These are phyloP conservation scores for Homarus gammarus DNA, from an alignment of 2,888 invertebrate genomes.

Conservation along the genomic window DNA sequence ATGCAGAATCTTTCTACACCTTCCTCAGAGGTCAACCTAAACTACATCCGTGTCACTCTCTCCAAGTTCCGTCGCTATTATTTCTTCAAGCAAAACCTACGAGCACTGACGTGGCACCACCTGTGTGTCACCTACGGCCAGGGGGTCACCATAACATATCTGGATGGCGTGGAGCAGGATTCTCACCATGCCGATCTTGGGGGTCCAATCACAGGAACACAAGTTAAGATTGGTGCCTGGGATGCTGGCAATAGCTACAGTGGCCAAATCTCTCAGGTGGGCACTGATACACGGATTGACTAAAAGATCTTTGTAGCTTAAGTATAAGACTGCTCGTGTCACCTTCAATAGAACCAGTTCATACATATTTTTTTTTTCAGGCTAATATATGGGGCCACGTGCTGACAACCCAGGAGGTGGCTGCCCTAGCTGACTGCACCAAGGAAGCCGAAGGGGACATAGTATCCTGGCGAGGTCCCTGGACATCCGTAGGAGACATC, in stretches of 20 bases:
- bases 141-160: slow-evolving; percentile 58
- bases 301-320: not conserved
- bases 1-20: too few relatives aligned
- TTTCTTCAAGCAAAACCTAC: slow-evolving; percentile 51
- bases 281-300: not conserved
- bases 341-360: too few relatives aligned
- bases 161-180: slow-evolving; percentile 65
- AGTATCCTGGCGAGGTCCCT: slow-evolving; percentile 54
- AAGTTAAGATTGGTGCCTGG: slow-evolving; percentile 63
- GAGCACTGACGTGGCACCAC: slow-evolving; percentile 72
- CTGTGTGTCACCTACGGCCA: slow-evolving; percentile 65
- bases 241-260: slow-evolving; percentile 63
- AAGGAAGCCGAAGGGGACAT: slow-evolving; percentile 49
- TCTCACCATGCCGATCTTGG: slow-evolving; percentile 18
- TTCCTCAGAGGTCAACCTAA: slow-evolving; percentile 62
- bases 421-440: slow-evolving; percentile 34
- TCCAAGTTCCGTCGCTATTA: slow-evolving; percentile 62
- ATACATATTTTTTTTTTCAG: slow-evolving; percentile 10
- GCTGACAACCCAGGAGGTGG: slow-evolving; percentile 51
- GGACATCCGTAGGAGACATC: slow-evolving; percentile 47
- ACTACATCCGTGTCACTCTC: slow-evolving; percentile 62
- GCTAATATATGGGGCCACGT: slow-evolving; percentile 68
- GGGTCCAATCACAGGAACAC: slow-evolving; percentile 47
- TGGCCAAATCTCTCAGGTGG: slow-evolving; percentile 68
- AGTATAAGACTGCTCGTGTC: not conserved